Percentiles rank a stretch among this genome's conserved stretches.
These are phyloP conservation scores for Orchestes rusci DNA, from an alignment of 2,888 invertebrate genomes.

Conservation along the genomic window DNA sequence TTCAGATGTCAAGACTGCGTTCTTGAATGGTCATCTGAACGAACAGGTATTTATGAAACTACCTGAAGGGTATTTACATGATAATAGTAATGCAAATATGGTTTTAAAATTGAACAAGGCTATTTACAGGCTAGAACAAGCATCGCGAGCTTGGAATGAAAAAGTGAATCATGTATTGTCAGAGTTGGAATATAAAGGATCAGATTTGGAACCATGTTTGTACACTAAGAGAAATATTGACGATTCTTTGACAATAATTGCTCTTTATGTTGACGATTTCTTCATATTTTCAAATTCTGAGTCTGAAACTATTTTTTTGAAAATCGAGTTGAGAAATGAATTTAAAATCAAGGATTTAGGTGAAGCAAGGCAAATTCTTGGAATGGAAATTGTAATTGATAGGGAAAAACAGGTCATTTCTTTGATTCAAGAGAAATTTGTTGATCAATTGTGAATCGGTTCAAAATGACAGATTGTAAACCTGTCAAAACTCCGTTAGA, in stretches of 20 bases:
- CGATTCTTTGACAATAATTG: constrained; percentile 19
- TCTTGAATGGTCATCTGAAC: constrained; percentile 14
- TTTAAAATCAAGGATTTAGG: constrained; percentile 26
- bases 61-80: constrained; percentile 5
- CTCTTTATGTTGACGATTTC: constrained; percentile 28
- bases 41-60: constrained; percentile 7
- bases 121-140: constrained; percentile 6
- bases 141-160: constrained; percentile 8
- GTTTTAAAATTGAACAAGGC: constrained; percentile 6
- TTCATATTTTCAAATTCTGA: constrained; percentile 26
- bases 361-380: constrained; percentile 22
- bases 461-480: constrained; percentile 13
- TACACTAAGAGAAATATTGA: constrained; percentile 18
- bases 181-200: constrained; percentile 11
- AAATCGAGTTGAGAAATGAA: constrained; percentile 18
- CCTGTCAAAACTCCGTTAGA: constrained; percentile 15
- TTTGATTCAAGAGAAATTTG: constrained; percentile 10
- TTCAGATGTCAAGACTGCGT: constrained; percentile 17
- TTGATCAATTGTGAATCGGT: constrained; percentile 7
- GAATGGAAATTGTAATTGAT: constrained; percentile 24
- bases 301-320: constrained; percentile 12
- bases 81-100: not conserved
- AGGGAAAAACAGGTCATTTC: constrained; percentile 3
- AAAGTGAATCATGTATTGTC: not conserved
- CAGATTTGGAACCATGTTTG: constrained; percentile 24